phyloP scores from a whole-genome alignment of 2,113 vertebrate genomes.

The Sakesphorus luctuosus region DNA sequence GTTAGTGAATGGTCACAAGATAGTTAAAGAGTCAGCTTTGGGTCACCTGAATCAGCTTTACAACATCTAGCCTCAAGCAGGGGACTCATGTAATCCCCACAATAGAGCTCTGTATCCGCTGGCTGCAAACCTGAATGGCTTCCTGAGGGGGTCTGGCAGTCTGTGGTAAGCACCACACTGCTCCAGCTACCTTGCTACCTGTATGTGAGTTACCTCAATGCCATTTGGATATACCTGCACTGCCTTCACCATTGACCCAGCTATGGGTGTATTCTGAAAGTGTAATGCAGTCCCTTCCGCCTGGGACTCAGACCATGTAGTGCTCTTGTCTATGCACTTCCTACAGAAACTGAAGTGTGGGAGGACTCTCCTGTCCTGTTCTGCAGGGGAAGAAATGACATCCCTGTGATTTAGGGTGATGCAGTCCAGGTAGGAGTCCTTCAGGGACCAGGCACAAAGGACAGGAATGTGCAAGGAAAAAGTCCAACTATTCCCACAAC shows the following conservation, averaged over 20 bases:
- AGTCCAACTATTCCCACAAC: background rate
- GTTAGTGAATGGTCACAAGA: background rate
- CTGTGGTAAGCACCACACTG: accelerated
- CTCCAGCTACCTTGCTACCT: background rate
- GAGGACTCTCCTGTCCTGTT: background rate
- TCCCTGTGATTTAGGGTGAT: background rate
- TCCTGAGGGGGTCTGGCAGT: background rate
- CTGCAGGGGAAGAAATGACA: background rate
- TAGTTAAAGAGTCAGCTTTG: background rate
- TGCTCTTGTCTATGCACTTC: background rate
- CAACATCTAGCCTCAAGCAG: background rate
- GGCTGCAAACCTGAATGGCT: background rate
- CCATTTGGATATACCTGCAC: background rate
- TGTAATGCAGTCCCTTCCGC: background rate
- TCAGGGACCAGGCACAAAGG: background rate
- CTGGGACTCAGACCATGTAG: background rate
- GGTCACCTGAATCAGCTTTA: background rate
- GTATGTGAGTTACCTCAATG: background rate
- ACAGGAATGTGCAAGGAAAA: background rate
- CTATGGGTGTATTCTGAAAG: background rate
- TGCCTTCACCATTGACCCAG: background rate
- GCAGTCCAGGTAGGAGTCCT: background rate
- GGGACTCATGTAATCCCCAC: background rate
- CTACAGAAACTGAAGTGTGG: background rate
- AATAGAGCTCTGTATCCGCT: accelerated